Percentiles rank a stretch among this genome's conserved stretches.
These are phyloP conservation scores for Pollenia amentaria DNA, from an alignment of 2,888 invertebrate genomes.

Conservation along the genomic window DNA sequence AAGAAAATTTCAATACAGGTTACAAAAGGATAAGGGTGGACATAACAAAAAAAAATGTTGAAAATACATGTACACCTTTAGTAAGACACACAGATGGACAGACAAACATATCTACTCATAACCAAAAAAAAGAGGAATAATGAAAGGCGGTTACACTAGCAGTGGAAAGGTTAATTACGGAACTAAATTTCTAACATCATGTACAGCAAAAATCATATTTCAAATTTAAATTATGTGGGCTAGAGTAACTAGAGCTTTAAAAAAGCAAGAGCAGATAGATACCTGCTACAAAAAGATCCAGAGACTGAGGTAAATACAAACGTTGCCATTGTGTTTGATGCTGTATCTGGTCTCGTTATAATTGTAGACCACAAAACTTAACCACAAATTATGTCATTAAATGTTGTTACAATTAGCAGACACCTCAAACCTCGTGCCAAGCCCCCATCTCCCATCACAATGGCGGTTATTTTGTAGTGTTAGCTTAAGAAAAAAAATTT, in stretches of 20 bases:
- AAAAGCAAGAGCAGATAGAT: not conserved
- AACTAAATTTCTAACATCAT: too few species aligned
- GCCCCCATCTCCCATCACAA: not conserved
- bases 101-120: too few species aligned
- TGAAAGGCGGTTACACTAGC: too few species aligned
- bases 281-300: not conserved
- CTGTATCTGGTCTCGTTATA: slow-evolving; percentile 46
- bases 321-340: slow-evolving; percentile 45
- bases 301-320: slow-evolving; percentile 48
- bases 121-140: too few species aligned
- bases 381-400: slow-evolving; percentile 74
- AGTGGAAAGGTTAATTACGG: too few species aligned
- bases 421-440: slow-evolving; percentile 18
- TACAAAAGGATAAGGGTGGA: not conserved
- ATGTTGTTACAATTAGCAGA: slow-evolving; percentile 70
- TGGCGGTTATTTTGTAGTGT: not conserved
- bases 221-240: not conserved
- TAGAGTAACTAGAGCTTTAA: too few species aligned
- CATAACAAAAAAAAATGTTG: not conserved
- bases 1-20: slow-evolving; percentile 46
- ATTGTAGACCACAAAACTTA: slow-evolving; percentile 63
- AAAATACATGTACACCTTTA: too few species aligned
- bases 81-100: too few species aligned
- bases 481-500: not conserved
- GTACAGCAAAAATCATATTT: too few species aligned